Base-by-base conservation (phyloP, 2,797 vertebrate species). In the Fistularia tabacaria region DNA sequence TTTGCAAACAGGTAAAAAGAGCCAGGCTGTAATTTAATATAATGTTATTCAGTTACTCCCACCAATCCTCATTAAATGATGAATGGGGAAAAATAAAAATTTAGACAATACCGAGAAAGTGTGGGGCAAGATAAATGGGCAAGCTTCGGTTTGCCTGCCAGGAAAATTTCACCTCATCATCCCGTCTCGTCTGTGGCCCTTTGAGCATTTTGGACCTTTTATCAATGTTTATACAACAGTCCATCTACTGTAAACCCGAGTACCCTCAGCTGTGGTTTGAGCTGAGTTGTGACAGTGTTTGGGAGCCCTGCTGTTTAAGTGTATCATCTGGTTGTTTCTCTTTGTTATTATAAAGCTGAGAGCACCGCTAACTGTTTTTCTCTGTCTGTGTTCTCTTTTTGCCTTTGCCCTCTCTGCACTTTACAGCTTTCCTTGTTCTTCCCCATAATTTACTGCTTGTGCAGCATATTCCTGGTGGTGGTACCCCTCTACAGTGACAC, bases 401-500 rank as follows among this genome's bases (percentile, higher is more conserved):
- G 25, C 5, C 25, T 49, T 36, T 46, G 36, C 7, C 46, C 36
- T 11, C 51, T 60, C 57, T 44, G 36, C 14, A 11, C 40, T 42
- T 55, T 65, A 46, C 73, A 93, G 92, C 79, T 93, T 37, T 88
- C 88, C 44, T 81, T 93, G 72, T 92, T 93, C 73, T 93, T 92
- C 74, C 92, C 92, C 0, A 74, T 93, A 13, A 77, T 91, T 39
- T 93, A 90, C 83, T 92, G 92, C 60, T 0, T 92, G 43, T 93
- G 91, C 79, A 91, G 67, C 3, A 0, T 92, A 8, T 93, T 93
- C 74, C 85, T 93, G 67, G 91, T 93, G 58, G 87, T 92, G 43
- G 89, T 93, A 44, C 92, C 92, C 0, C 90, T 93, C 60, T 93
- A 88, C 87, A 92, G 91, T 6, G 92, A 93, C 79, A 90, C 90